Percentiles rank a stretch among this genome's conserved stretches.
Evolutionary conservation across 2,113 vertebrate species (phyloP).

Genomic region (Pollachius pollachius): DNA sequence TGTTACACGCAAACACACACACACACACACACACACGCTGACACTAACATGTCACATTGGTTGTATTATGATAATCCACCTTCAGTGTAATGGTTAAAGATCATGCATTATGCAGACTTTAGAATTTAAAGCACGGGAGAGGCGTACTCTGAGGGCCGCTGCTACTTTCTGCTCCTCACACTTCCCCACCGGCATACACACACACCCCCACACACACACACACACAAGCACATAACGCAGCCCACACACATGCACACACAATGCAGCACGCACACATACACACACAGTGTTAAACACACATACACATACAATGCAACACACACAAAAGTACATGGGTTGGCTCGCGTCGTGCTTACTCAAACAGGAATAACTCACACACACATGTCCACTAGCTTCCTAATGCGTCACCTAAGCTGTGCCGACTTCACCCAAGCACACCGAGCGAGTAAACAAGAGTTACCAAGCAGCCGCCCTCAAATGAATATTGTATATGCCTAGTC

Average conservation of each 20-base stretch:
- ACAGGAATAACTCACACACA: constrained; percentile 36
- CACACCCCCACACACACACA: constrained; percentile 7
- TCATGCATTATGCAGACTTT: constrained; percentile 65
- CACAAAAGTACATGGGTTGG: constrained; percentile 6
- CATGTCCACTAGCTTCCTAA: constrained; percentile 34
- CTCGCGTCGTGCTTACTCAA: constrained; percentile 28
- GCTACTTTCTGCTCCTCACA: constrained; percentile 42
- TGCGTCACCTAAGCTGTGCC: constrained; percentile 54
- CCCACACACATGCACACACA: constrained; percentile 9
- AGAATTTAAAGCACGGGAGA: constrained; percentile 41
- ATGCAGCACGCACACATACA: constrained; percentile 7
- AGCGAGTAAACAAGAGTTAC: constrained; percentile 72
- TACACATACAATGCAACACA: constrained; percentile 13
- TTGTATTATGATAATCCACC: constrained; percentile 50
- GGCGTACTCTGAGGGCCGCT: constrained; percentile 46
- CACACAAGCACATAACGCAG: constrained; percentile 10
- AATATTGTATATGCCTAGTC: constrained; percentile 77
- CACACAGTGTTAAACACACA: background rate
- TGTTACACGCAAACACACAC: too few relatives aligned
- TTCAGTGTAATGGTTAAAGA: constrained; percentile 41
- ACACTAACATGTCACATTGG: constrained; percentile 27
- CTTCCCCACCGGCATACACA: constrained; percentile 14
- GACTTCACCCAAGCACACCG: constrained; percentile 52
- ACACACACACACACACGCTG: too few relatives aligned
- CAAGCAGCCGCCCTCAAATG: constrained; percentile 67